Base-by-base conservation (phyloP, 2,797 vertebrate genomes). In the Cichlasoma orientale region DNA sequence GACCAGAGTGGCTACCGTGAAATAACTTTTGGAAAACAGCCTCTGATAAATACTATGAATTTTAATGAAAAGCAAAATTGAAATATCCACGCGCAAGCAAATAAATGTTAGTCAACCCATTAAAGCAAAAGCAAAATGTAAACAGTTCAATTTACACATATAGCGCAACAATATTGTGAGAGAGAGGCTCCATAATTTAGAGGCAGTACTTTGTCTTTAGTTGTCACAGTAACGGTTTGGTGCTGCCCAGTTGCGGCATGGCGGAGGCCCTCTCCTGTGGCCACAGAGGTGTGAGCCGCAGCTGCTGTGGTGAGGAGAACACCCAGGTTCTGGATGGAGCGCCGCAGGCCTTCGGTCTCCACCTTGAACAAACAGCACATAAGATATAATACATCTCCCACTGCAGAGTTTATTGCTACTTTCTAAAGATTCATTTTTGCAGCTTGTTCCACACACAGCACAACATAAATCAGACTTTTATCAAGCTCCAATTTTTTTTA, bases 261-360 rank as follows among this genome's bases (percentile, higher is more conserved):
- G 70, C 97, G 96, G 58, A 99, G 95, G 19, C 97, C 98, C 72
- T 98, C 98, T 1, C 98, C 98, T 0, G 97, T 98, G 83, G 97
- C 98, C 33, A 98, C 97, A 0, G 97, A 97, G 74, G 96, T 95
- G 80, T 98, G 96, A 7, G 97, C 97, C 0, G 98, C 97, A 3
- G 98, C 97, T 0, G 95, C 95, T 2, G 98, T 99, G 70, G 98
- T 99, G 77, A 99, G 90, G 69, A 99, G 95, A 0, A 96, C 95
- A 0, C 98, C 98, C 87, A 99, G 93, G 87, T 98, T 98, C 89
- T 98, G 98, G 86, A 99, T 97, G 77, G 98, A 98, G 53, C 96
- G 95, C 5, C 97, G 95, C 57, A 99, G 90, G 1, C 97, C 97
- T 8, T 99, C 98, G 0, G 97, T 97, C 92, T 99, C 98, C 33